Evolutionary conservation across 2,797 vertebrate species (phyloP), one percentile per base, ranked within the genome.

Genomic region (Sphaeramia orbicularis): DNA sequence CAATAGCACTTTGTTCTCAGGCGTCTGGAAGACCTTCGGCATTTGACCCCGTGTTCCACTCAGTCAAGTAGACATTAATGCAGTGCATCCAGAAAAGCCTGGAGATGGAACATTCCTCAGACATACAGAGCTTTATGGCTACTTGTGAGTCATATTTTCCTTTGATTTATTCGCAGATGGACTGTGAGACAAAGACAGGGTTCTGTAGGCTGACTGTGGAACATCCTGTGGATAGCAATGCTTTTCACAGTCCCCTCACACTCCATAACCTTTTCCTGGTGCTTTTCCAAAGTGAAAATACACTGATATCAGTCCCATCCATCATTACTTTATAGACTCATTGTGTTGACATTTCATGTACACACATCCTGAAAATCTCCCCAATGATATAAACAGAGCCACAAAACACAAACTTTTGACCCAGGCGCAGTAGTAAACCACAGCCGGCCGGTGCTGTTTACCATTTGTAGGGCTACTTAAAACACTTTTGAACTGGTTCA

Each of bases 151-250:
- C 83, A 86, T 71, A 76, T 76, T 77, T 81, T 65, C 67, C 85
- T 68, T 57, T 76, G 50, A 80, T 89, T 79, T 86, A 79, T 81
- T 87, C 73, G 66, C 70, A 79, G 77, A 78, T 66, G 67, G 53
- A 4, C 76, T 45, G 45, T 9, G 71, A 83, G 55, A 86, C 85
- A 89, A 81, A 80, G 74, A 65, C 14, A 11, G 8, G 47, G 18
- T 70, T 91, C 43, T 89, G 58, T 63, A 6, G 37, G n/a, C 18
- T 21, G 45, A 57, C 74, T 76, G 74, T 67, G 49, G 80, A 80
- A 86, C 80, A 74, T 76, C 69, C 77, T 64, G 72, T 64, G 61
- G 78, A 78, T 45, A 76, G 85, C 66, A 30, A 16, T 49, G 49
- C 65, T 61, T 74, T 68, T 51, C 72, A 54, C 52, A 48, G 36